These are phyloP conservation scores for Hypsopygia costalis DNA, from an alignment of 2,888 invertebrate species.

Conservation along the genomic window DNA sequence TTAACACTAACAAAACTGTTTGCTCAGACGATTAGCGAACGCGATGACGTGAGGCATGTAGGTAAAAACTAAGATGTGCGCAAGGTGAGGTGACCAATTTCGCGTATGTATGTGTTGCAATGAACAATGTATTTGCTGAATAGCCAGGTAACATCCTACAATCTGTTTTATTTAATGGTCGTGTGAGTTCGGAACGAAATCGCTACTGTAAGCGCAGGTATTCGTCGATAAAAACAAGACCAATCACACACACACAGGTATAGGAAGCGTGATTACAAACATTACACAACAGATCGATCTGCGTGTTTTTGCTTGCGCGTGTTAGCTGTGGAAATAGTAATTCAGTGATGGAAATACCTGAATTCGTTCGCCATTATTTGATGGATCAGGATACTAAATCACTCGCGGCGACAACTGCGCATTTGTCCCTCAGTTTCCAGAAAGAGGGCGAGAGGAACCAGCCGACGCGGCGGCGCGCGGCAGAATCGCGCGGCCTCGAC, in stretches of 20 bases:
- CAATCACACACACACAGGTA: slow-evolving; percentile 21
- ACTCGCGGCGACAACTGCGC: slow-evolving; percentile 64
- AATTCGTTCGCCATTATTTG: slow-evolving; percentile 1
- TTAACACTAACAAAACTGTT: slow-evolving; percentile 35
- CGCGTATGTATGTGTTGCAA: slow-evolving; percentile 26
- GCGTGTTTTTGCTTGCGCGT: slow-evolving; percentile 14
- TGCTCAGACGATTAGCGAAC: slow-evolving; percentile 52
- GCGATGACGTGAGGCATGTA: slow-evolving; percentile 52
- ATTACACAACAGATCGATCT: slow-evolving; percentile 46
- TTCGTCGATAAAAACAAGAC: slow-evolving; percentile 26
- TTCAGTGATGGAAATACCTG: slow-evolving; percentile 40
- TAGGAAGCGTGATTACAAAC: slow-evolving; percentile 50
- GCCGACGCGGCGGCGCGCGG: slow-evolving; percentile 75
- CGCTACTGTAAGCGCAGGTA: slow-evolving; percentile 1
- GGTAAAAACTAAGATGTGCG: slow-evolving; percentile 29
- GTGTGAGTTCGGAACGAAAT: not conserved
- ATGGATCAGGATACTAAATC: slow-evolving; percentile 25
- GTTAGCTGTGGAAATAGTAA: slow-evolving; percentile 8
- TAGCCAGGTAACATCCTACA: not conserved
- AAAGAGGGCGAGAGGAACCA: slow-evolving; percentile 61
- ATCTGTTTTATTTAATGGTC: not conserved
- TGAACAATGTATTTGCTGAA: slow-evolving; percentile 22
- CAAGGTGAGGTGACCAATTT: slow-evolving; percentile 56
- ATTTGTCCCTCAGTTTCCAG: slow-evolving; percentile 54
- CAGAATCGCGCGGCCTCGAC: slow-evolving; percentile 77